Conservation (phyloP, 2,113 vertebrate species). For the Saimiri boliviensis region DNA sequence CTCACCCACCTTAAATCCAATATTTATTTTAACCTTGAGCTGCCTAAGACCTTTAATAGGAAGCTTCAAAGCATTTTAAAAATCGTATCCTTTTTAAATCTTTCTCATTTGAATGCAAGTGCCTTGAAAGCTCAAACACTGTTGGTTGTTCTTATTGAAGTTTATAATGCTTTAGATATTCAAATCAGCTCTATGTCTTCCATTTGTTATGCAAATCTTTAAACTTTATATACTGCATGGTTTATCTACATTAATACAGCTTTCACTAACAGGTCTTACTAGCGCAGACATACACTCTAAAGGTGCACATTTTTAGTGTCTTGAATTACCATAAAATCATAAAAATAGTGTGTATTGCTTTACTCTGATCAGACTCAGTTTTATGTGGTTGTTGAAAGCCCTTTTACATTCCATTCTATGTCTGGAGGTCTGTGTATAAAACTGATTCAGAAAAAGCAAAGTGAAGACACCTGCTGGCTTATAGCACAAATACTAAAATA, state of each 20-base stretch:
- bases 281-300: constrained; percentile 79
- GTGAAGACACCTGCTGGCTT: constrained; percentile 95
- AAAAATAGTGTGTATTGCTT: constrained; percentile 84
- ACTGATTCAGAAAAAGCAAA: constrained; percentile 90
- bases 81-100: constrained; percentile 80
- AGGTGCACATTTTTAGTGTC: constrained; percentile 84
- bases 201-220: constrained; percentile 85
- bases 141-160: constrained; percentile 83
- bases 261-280: constrained; percentile 82
- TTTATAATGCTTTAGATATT: constrained; percentile 87
- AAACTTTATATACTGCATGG: constrained; percentile 83
- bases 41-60: constrained; percentile 76
- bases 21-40: constrained; percentile 83
- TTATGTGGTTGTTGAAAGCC: constrained; percentile 91
- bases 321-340: constrained; percentile 86
- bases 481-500: constrained; percentile 92
- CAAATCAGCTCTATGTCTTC: constrained; percentile 84
- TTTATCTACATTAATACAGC: constrained; percentile 84
- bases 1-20: constrained; percentile 67
- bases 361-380: constrained; percentile 88
- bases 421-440: constrained; percentile 93
- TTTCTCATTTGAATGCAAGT: constrained; percentile 84
- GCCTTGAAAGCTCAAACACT: constrained; percentile 81
- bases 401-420: constrained; percentile 91
- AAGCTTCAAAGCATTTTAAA: constrained; percentile 81